Base-by-base conservation (phyloP, 1,140 invertebrate species). In the Physella acuta region DNA sequence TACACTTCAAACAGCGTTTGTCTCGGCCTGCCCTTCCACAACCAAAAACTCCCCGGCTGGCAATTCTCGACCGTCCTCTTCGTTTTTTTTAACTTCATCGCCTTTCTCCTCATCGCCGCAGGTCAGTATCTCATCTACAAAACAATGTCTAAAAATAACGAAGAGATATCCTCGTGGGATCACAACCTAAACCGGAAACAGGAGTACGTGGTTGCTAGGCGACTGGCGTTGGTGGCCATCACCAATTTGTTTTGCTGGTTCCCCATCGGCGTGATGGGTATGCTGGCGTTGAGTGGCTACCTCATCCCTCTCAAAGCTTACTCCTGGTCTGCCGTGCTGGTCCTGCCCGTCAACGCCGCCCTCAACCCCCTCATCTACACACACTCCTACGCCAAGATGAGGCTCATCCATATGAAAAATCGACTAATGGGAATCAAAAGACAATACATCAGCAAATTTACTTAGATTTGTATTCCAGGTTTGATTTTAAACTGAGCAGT, bases 361-460 rank as follows among this genome's bases (percentile, higher is more conserved):
- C 39, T 77, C 2, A 77, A 77, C 36, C 75, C 75, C 1, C 55
- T 77, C 3, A 34, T 77, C 5, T 77, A 77, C 52, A 73, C 76
- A n/a, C n/a, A n/a, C n/a, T n/a, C n/a, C n/a, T n/a, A n/a, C n/a
- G n/a, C n/a, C n/a, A n/a, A n/a, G n/a, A n/a, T n/a, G n/a, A n/a
- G n/a, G n/a, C n/a, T n/a, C n/a, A n/a, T n/a, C n/a, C n/a, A n/a
- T n/a, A n/a, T n/a, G n/a, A n/a, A n/a, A n/a, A n/a, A n/a, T n/a
- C n/a, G n/a, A n/a, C n/a, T n/a, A n/a, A n/a, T n/a, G n/a, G n/a
- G n/a, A n/a, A n/a, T n/a, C n/a, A n/a, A n/a, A n/a, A n/a, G n/a
- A n/a, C n/a, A n/a, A n/a, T n/a, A n/a, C n/a, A n/a, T n/a, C n/a
- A n/a, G n/a, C n/a, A n/a, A n/a, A n/a, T n/a, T n/a, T n/a, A n/a